Conservation (phyloP, 2,888 invertebrate genomes). For the Temnothorax rugatulus region DNA sequence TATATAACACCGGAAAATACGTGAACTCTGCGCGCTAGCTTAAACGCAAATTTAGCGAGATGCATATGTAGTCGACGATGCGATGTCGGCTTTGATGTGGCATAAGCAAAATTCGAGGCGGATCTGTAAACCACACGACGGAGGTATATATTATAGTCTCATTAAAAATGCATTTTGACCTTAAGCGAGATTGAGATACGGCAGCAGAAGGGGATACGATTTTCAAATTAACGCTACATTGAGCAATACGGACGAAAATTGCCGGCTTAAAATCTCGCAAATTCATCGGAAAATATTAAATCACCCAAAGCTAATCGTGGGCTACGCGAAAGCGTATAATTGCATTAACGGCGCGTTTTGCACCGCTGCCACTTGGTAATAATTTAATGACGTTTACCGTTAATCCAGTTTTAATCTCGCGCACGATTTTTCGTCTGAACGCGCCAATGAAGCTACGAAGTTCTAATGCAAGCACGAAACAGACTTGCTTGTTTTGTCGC, state of each 20-base stretch:
- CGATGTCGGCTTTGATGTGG: slow-evolving; percentile 47
- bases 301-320: background rate
- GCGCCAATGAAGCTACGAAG: background rate
- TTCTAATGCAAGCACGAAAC: background rate
- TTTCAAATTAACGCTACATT: background rate
- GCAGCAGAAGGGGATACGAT: background rate
- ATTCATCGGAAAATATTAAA: slow-evolving; percentile 1
- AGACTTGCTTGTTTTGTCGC: background rate
- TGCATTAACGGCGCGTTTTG: slow-evolving; percentile 9
- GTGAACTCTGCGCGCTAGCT: slow-evolving; percentile 9
- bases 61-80: background rate
- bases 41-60: slow-evolving; percentile 42
- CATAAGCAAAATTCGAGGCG: slow-evolving; percentile 31
- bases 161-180: background rate
- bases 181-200: background rate
- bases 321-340: slow-evolving; percentile 1
- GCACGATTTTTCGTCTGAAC: slow-evolving; percentile 16
- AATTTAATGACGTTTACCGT: slow-evolving; percentile 25
- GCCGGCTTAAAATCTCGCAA: background rate
- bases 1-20: slow-evolving; percentile 23
- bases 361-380: background rate
- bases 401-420: slow-evolving; percentile 23
- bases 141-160: background rate
- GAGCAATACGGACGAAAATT: background rate
- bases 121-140: background rate